phyloP scores from a whole-genome alignment of 2,888 invertebrate species.

The Gortyna flavago region DNA sequence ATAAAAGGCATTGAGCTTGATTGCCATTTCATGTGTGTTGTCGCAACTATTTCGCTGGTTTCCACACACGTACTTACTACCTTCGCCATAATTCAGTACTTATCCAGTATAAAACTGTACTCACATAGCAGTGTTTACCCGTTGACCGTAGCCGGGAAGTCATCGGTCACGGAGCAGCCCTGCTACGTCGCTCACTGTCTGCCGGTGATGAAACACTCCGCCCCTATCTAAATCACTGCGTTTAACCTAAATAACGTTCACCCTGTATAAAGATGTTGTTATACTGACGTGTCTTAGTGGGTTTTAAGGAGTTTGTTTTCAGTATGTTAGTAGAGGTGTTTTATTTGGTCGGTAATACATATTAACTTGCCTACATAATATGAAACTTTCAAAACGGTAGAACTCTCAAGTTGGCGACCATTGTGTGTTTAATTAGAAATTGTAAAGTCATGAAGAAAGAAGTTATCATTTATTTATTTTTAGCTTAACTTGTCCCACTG shows the following conservation, averaged over 20 bases:
- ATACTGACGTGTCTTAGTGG: conserved; percentile 11
- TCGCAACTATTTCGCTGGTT: neutral
- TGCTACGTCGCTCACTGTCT: conserved; percentile 64
- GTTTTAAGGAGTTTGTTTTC: conserved; percentile 1
- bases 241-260: conserved; percentile 66
- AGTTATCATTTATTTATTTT: too few species aligned
- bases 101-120: conserved; percentile 11
- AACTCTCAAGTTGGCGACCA: neutral
- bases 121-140: conserved; percentile 40
- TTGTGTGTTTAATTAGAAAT: neutral
- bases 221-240: conserved; percentile 65
- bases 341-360: neutral
- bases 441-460: too few species aligned
- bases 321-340: neutral
- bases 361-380: neutral
- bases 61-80: too few species aligned
- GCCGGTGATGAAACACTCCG: conserved; percentile 64
- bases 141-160: conserved; percentile 59
- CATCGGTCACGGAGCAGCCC: conserved; percentile 64
- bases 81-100: conserved; percentile 2
- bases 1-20: neutral
- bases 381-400: neutral
- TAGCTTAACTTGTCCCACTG: too few species aligned
- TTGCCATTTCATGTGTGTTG: neutral
- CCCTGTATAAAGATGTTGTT: conserved; percentile 38